These are phyloP conservation scores for Hypomesus transpacificus DNA, from an alignment of 2,113 vertebrate genomes.

Conservation along the genomic window DNA sequence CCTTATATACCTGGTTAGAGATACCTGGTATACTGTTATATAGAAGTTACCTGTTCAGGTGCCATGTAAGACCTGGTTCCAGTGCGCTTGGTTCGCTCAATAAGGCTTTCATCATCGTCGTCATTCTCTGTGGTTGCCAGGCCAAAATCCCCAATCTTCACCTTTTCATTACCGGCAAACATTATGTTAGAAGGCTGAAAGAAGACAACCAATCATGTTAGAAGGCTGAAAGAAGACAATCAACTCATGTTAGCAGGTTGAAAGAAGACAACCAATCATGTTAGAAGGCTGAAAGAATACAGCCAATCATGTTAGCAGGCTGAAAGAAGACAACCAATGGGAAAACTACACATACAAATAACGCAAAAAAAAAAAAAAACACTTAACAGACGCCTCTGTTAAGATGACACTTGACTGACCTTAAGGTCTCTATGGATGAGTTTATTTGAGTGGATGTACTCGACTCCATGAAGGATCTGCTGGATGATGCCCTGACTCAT, in stretches of 20 bases:
- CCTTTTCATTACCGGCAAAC: constrained; percentile 61
- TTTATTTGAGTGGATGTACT: constrained; percentile 60
- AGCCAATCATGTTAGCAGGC: too few species aligned
- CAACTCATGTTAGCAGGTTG: constrained; percentile 80
- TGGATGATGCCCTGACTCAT: constrained; percentile 40
- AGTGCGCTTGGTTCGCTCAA: constrained; percentile 55
- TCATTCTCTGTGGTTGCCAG: constrained; percentile 69
- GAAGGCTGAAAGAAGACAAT: too few species aligned
- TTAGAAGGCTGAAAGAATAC: too few species aligned
- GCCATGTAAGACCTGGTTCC: constrained; percentile 67
- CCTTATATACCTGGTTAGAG: too few species aligned
- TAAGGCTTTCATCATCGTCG: constrained; percentile 27
- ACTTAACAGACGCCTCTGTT: neutral
- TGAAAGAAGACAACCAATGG: too few species aligned
- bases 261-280: neutral
- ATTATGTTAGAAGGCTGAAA: constrained; percentile 85
- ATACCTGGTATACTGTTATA: too few species aligned
- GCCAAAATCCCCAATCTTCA: constrained; percentile 92
- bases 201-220: neutral
- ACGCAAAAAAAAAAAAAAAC: too few species aligned
- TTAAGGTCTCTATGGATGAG: constrained; percentile 74
- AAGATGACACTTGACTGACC: constrained; percentile 39
- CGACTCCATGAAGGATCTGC: constrained; percentile 63
- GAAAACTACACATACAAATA: too few species aligned
- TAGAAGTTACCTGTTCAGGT: constrained; percentile 64